A percentile compares a stretch with the other conserved stretches of the same genome.
These are phyloP conservation scores for Sinocyclocheilus anophthalmus DNA, from an alignment of 2,113 vertebrate species.

Conservation along the genomic window DNA sequence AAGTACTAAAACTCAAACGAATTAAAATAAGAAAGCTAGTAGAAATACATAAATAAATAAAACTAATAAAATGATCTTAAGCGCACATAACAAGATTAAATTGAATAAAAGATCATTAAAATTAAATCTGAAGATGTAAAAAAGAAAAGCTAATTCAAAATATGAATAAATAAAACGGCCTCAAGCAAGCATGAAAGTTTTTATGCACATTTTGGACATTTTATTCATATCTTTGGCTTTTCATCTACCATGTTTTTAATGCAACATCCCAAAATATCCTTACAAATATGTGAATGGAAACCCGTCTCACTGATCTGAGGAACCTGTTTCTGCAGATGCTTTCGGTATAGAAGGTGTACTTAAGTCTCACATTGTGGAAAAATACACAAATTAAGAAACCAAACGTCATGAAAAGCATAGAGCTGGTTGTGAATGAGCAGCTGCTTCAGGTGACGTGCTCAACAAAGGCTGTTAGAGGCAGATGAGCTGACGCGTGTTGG, in stretches of 20 bases:
- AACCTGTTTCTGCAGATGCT: not conserved
- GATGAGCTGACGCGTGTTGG: not conserved
- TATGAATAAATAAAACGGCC: too few relatives aligned
- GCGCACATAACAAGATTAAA: too few relatives aligned
- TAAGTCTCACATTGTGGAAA: not conserved
- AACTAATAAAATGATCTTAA: not conserved
- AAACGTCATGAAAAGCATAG: not conserved
- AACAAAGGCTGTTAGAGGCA: not conserved
- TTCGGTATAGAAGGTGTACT: not conserved
- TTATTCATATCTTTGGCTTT: not conserved
- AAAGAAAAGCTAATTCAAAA: too few relatives aligned
- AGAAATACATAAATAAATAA: not conserved
- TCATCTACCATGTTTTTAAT: not conserved
- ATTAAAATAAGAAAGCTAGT: not conserved
- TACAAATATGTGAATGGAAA: not conserved
- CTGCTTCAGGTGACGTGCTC: conserved; percentile 2
- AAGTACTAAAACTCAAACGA: not conserved
- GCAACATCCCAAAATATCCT: not conserved
- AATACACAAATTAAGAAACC: conserved; percentile 2
- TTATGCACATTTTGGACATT: not conserved
- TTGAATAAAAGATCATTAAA: not conserved
- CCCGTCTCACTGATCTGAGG: not conserved
- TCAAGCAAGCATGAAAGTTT: not conserved
- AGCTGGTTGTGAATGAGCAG: not conserved
- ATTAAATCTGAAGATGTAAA: not conserved